Conservation (phyloP, 1,140 invertebrate species). For the Cardiocondyla obscurior region DNA sequence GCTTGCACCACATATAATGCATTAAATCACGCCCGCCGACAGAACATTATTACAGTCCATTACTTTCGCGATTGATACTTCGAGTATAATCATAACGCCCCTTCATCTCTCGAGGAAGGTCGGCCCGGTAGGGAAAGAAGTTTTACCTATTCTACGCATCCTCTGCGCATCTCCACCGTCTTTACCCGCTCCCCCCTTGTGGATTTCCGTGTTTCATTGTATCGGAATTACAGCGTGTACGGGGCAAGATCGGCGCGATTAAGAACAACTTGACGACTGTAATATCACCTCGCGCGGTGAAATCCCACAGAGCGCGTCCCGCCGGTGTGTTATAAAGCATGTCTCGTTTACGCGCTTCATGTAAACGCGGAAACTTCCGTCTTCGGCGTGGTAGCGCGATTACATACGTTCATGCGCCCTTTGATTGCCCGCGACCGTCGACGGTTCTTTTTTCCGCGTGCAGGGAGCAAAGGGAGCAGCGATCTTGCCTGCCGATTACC, state of each 20-base stretch:
- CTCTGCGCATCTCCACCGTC: background rate
- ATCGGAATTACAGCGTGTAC: constrained; percentile 7
- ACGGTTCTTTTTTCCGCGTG: constrained; percentile 31
- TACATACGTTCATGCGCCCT: constrained; percentile 38
- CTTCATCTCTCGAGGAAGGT: background rate
- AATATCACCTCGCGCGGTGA: constrained; percentile 19
- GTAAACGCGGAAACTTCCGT: constrained; percentile 20
- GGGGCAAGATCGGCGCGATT: background rate
- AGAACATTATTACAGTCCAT: constrained; percentile 27
- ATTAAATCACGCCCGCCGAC: constrained; percentile 30
- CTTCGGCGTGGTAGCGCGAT: constrained; percentile 17
- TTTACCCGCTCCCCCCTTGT: background rate
- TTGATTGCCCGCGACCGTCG: constrained; percentile 37
- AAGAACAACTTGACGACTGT: constrained; percentile 30
- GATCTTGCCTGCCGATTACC: constrained; percentile 29
- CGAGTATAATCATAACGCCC: constrained; percentile 38
- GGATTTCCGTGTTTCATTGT: constrained; percentile 3
- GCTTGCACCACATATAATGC: constrained; percentile 12
- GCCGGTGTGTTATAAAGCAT: background rate
- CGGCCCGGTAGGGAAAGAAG: background rate
- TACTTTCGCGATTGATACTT: constrained; percentile 41
- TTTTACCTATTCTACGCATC: constrained; percentile 32
- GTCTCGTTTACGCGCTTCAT: constrained; percentile 32
- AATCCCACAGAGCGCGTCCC: background rate
- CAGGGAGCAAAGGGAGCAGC: background rate